Conservation (phyloP, 2,888 invertebrate species). For the Panzeria rudis region DNA sequence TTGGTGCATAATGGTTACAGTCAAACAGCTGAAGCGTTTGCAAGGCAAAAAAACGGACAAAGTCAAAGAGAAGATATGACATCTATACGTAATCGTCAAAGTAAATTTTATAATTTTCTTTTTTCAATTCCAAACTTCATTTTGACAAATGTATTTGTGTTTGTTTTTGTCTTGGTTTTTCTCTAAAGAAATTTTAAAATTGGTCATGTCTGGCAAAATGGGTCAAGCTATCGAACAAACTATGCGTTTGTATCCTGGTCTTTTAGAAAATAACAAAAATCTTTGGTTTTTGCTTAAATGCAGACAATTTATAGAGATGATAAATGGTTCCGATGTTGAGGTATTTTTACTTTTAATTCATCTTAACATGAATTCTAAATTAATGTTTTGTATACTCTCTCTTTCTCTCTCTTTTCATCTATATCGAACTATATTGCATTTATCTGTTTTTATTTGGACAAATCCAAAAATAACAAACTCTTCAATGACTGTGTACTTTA, state of each 20-base stretch:
- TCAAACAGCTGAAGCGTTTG: slow-evolving; percentile 97
- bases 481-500: slow-evolving; percentile 62
- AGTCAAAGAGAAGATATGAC: slow-evolving; percentile 95
- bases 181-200: slow-evolving; percentile 93
- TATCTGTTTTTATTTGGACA: slow-evolving; percentile 19
- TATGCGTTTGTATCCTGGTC: slow-evolving; percentile 94
- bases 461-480: slow-evolving; percentile 10
- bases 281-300: slow-evolving; percentile 98
- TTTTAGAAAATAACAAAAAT: slow-evolving; percentile 95
- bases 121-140: neutral
- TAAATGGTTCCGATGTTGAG: slow-evolving; percentile 94
- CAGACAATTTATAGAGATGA: slow-evolving; percentile 99
- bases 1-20: slow-evolving; percentile 99
- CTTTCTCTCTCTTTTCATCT: slow-evolving; percentile 7
- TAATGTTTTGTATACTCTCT: slow-evolving; percentile 57
- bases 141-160: neutral
- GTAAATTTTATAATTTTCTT: slow-evolving; percentile 84
- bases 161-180: slow-evolving; percentile 59
- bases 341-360: slow-evolving; percentile 80
- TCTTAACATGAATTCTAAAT: slow-evolving; percentile 60
- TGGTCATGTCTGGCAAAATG: slow-evolving; percentile 96
- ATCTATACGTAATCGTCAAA: slow-evolving; percentile 98
- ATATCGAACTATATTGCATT: slow-evolving; percentile 44
- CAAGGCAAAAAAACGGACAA: slow-evolving; percentile 92
- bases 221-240: slow-evolving; percentile 97